These are phyloP conservation scores for Paramormyrops hopkinsi DNA, from an alignment of 2,797 vertebrate genomes.

Conservation along the genomic window DNA sequence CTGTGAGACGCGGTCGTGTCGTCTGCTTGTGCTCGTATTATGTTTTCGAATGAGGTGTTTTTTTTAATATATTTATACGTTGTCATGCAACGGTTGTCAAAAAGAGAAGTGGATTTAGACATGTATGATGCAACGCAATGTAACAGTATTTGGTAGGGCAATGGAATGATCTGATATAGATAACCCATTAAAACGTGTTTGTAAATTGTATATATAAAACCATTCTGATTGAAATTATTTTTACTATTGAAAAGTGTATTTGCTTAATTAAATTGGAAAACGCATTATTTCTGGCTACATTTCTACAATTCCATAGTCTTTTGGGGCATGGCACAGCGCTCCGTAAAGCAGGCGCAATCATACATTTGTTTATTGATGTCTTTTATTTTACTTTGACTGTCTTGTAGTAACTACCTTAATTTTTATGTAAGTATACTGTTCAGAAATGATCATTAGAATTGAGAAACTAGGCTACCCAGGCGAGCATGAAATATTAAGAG, in stretches of 20 bases:
- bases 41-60: slow-evolving; percentile 55
- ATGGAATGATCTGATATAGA: slow-evolving; percentile 73
- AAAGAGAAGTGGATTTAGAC: slow-evolving; percentile 72
- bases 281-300: slow-evolving; percentile 3
- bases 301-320: not conserved
- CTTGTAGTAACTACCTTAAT: not conserved
- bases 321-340: not conserved
- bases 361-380: slow-evolving; percentile 5
- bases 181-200: slow-evolving; percentile 53
- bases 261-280: slow-evolving; percentile 53
- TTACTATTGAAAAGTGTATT: slow-evolving; percentile 69
- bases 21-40: slow-evolving; percentile 54
- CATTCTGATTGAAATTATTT: slow-evolving; percentile 59
- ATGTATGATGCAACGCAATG: slow-evolving; percentile 78
- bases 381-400: not conserved
- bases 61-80: slow-evolving; percentile 48
- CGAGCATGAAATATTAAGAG: slow-evolving; percentile 15
- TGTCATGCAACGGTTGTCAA: slow-evolving; percentile 66
- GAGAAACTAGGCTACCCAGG: slow-evolving; percentile 2
- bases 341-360: not conserved
- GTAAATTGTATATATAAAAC: slow-evolving; percentile 59
- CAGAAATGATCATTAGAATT: not conserved
- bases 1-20: slow-evolving; percentile 45
- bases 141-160: slow-evolving; percentile 72
- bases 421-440: not conserved